Percentiles rank a stretch among this genome's conserved stretches.
phyloP scores from a whole-genome alignment of 2,888 invertebrate genomes.

The Tetrapedia diversipes region DNA sequence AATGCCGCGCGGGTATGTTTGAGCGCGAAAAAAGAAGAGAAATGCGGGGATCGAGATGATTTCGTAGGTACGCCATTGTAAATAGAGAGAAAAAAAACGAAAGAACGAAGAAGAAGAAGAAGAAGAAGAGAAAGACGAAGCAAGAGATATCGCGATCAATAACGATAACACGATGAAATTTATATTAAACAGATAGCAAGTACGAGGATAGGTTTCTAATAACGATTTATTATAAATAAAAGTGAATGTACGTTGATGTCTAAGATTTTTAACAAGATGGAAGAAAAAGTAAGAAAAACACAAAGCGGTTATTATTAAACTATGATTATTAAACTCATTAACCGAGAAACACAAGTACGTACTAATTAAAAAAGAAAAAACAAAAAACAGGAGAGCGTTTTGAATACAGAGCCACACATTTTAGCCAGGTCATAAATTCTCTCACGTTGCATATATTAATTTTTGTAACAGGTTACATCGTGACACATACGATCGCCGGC shows the following conservation, averaged over 20 bases:
- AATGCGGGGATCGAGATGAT: slow-evolving; percentile 58
- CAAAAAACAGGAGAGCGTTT: slow-evolving; percentile 68
- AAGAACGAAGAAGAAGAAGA: slow-evolving; percentile 8
- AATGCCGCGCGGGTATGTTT: slow-evolving; percentile 58
- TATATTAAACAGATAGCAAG: slow-evolving; percentile 80
- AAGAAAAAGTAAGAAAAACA: slow-evolving; percentile 50
- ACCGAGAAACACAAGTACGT: slow-evolving; percentile 72
- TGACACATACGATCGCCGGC: slow-evolving; percentile 63
- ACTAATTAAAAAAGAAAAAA: too few species aligned
- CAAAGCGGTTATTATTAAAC: slow-evolving; percentile 75
- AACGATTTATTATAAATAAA: slow-evolving; percentile 82
- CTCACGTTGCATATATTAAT: slow-evolving; percentile 74
- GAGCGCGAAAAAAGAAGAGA: slow-evolving; percentile 47
- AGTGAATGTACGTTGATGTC: slow-evolving; percentile 82
- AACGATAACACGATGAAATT: slow-evolving; percentile 73
- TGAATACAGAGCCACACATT: slow-evolving; percentile 73
- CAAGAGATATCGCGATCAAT: slow-evolving; percentile 61
- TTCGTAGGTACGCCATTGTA: slow-evolving; percentile 73
- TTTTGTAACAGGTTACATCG: slow-evolving; percentile 71
- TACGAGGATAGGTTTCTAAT: slow-evolving; percentile 81
- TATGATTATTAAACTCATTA: slow-evolving; percentile 78
- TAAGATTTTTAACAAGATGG: slow-evolving; percentile 80
- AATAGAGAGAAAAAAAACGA: slow-evolving; percentile 61
- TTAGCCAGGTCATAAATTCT: slow-evolving; percentile 76
- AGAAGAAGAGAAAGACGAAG: too few species aligned